Conservation (phyloP, 2,888 invertebrate genomes). For the Nephrotoma flavescens region DNA sequence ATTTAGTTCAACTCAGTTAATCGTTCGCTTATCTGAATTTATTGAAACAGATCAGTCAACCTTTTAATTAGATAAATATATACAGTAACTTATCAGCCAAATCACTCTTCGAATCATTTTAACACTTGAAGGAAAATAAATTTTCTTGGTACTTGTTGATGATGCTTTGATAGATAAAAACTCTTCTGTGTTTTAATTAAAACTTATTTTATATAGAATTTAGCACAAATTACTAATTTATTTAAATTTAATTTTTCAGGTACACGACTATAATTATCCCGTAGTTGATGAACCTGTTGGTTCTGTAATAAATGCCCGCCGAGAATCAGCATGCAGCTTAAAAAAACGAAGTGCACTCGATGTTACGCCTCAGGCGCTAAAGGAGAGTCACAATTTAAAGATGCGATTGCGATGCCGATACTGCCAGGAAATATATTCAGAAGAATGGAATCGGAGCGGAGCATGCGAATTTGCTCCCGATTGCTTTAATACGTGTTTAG, state of each 20-base stretch:
- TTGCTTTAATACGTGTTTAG: constrained; percentile 61
- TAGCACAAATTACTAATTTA: neutral
- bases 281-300: constrained; percentile 31
- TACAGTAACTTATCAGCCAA: too few relatives aligned
- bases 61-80: too few relatives aligned
- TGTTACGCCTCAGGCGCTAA: constrained; percentile 31
- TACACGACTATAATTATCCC: constrained; percentile 82
- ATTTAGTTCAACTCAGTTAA: too few relatives aligned
- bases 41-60: too few relatives aligned
- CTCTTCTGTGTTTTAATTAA: too few relatives aligned
- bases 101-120: too few relatives aligned
- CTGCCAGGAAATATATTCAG: constrained; percentile 67
- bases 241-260: constrained; percentile 22
- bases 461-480: constrained; percentile 80
- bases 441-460: constrained; percentile 74
- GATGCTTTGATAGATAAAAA: too few relatives aligned
- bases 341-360: constrained; percentile 48
- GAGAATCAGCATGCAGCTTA: constrained; percentile 41
- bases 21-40: too few relatives aligned
- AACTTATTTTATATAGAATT: too few relatives aligned
- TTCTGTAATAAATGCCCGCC: constrained; percentile 17
- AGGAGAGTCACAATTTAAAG: constrained; percentile 24
- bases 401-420: constrained; percentile 40
- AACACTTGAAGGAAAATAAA: too few relatives aligned
- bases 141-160: too few relatives aligned